Evolutionary conservation across 2,113 vertebrate species (phyloP).

Genomic region (Acrocephalus kingi): DNA sequence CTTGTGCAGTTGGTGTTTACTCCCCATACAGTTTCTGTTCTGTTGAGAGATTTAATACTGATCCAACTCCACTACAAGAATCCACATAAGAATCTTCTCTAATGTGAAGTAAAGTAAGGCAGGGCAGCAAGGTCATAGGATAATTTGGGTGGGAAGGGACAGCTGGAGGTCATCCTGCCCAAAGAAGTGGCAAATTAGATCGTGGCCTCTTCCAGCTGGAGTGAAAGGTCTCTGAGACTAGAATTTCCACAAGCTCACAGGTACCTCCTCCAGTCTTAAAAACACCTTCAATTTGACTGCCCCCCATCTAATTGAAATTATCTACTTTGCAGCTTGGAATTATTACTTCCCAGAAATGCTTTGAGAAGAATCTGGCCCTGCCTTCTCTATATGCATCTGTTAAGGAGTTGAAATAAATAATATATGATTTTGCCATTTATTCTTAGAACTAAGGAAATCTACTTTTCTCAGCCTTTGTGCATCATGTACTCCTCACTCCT

Average conservation of each 20-base stretch:
- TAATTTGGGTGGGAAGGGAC: not conserved
- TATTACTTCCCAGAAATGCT: not conserved
- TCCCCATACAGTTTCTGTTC: not conserved
- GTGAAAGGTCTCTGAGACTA: not conserved
- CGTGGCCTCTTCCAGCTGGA: not conserved
- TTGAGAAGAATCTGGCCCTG: not conserved
- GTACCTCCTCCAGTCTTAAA: not conserved
- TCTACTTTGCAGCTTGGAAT: not conserved
- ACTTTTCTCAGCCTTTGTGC: not conserved
- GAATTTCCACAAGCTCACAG: not conserved
- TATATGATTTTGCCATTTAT: not conserved
- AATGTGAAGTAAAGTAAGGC: not conserved
- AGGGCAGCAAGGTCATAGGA: not conserved
- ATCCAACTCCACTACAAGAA: not conserved
- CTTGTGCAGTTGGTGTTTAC: not conserved
- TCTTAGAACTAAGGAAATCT: not conserved
- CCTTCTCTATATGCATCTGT: not conserved
- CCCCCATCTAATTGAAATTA: not conserved
- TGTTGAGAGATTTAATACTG: not conserved
- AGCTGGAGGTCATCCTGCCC: not conserved
- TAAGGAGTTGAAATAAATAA: not conserved
- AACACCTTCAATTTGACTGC: not conserved
- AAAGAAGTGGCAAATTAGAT: not conserved
- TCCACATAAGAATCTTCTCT: not conserved
- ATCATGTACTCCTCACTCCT: not conserved